Percentiles rank a stretch among this genome's conserved stretches.
Conservation (phyloP, 2,797 vertebrate genomes). For the Malurus splendens region DNA sequence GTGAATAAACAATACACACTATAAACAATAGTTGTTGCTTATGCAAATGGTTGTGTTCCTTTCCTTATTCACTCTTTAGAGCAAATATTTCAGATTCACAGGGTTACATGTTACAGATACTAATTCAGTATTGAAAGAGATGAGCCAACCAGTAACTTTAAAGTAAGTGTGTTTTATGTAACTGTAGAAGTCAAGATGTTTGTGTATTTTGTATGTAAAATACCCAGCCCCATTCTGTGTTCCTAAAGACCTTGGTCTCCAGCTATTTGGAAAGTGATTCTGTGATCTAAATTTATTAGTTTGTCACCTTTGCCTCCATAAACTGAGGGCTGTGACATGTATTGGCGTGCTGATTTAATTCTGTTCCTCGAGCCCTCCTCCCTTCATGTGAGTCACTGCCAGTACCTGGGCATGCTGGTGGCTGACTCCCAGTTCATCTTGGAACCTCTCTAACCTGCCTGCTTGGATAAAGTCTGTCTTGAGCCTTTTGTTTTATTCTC, state of each 20-base stretch:
- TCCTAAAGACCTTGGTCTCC: neutral
- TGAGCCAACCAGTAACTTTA: neutral
- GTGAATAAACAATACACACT: too few species aligned
- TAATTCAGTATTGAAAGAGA: neutral
- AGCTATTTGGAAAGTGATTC: neutral
- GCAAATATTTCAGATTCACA: neutral
- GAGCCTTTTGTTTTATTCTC: neutral
- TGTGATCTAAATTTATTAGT: neutral
- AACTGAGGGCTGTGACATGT: neutral
- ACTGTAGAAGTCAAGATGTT: neutral
- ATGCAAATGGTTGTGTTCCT: neutral
- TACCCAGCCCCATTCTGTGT: neutral
- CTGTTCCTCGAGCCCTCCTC: neutral
- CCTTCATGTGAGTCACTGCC: accelerated
- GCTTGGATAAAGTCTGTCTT: neutral
- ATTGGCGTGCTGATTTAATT: neutral
- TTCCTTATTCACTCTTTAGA: neutral
- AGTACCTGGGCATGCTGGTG: neutral
- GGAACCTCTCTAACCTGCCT: neutral
- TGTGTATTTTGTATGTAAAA: neutral
- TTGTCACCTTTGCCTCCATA: neutral
- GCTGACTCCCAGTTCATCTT: neutral
- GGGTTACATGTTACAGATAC: neutral
- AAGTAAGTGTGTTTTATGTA: neutral
- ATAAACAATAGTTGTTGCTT: neutral